These are phyloP conservation scores for Homarus gammarus DNA, from an alignment of 2,888 invertebrate genomes.

Conservation along the genomic window DNA sequence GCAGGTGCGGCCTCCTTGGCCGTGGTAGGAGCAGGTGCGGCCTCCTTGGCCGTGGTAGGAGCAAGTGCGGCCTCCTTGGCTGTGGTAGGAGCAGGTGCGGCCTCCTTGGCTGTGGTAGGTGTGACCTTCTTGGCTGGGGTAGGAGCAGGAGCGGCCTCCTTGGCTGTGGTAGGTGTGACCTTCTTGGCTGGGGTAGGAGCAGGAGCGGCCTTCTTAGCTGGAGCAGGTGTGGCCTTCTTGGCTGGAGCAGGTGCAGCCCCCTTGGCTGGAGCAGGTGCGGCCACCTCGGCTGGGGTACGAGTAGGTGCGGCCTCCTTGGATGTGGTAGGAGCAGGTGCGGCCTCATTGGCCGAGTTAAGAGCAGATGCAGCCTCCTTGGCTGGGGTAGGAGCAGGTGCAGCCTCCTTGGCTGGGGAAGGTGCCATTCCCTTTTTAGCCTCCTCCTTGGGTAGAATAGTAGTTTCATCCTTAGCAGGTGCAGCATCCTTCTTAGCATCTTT, in stretches of 20 bases:
- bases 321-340: slow-evolving; percentile 11
- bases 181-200: slow-evolving; percentile 33
- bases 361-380: slow-evolving; percentile 17
- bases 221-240: background rate
- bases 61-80: slow-evolving; percentile 17
- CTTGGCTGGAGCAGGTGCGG: slow-evolving; percentile 23
- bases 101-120: background rate
- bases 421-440: slow-evolving; percentile 14
- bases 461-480: slow-evolving; percentile 6
- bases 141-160: background rate
- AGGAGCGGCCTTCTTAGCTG: slow-evolving; percentile 1
- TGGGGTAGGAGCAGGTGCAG: background rate
- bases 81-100: background rate
- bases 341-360: background rate
- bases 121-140: slow-evolving; percentile 29
- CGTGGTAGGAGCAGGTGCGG: background rate
- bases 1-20: slow-evolving; percentile 3
- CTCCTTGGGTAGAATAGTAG: background rate
- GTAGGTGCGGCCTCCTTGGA: slow-evolving; percentile 20
- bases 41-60: slow-evolving; percentile 28
- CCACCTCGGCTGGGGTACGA: background rate
- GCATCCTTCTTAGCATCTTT: background rate
- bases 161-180: background rate
- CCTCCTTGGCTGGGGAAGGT: slow-evolving; percentile 5
- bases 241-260: slow-evolving; percentile 21